Base-by-base conservation (phyloP, 2,888 invertebrate genomes). In the Drosophila greeni region DNA sequence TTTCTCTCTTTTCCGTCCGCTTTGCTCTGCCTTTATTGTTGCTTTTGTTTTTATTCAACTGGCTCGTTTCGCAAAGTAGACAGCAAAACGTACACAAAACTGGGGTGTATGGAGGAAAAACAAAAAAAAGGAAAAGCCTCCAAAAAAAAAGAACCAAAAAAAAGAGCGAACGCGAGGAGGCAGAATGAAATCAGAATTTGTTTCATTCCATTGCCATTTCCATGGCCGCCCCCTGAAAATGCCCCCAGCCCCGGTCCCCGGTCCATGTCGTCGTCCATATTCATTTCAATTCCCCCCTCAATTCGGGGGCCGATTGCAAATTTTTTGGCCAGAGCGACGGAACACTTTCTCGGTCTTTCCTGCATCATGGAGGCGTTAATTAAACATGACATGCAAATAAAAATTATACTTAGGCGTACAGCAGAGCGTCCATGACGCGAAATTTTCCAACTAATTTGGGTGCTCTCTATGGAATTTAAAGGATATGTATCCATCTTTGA, bases 301-400 rank as follows among this genome's bases (percentile, higher is more conserved):
- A 72, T 76, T 74, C 39, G 34, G 51, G 61, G 39, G 20, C 24
- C 51, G 36, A 61, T 61, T 61, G 61, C 61, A 62, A 62, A 62
- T 70, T 66, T 77, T 55, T 72, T 66, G 52, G 59, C 66, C 42
- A 39, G 56, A 48, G 24, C 36, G 49, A 55, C 51, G 52, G 47
- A 39, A 53, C 47, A 39, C 49, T 24, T 57, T 51, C 54, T 40
- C 60, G 47, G 56, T 43, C 29, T 23, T 57, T 53, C 66, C 57
- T 51, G 71, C 54, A 66, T 68, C 54, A 67, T 68, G 81, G 69
- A 74, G 81, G 76, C 80, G 82, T 84, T 82, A 76, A 82, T 82
- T 82, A 79, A 82, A 81, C 83, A 83, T 83, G 80, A 80, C 75
- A 80, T 77, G 80, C 82, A 80, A 80, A 80, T 80, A 71, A 66